Evolutionary conservation across 2,113 vertebrate genomes (phyloP).

Genomic region (Casuarius casuarius): DNA sequence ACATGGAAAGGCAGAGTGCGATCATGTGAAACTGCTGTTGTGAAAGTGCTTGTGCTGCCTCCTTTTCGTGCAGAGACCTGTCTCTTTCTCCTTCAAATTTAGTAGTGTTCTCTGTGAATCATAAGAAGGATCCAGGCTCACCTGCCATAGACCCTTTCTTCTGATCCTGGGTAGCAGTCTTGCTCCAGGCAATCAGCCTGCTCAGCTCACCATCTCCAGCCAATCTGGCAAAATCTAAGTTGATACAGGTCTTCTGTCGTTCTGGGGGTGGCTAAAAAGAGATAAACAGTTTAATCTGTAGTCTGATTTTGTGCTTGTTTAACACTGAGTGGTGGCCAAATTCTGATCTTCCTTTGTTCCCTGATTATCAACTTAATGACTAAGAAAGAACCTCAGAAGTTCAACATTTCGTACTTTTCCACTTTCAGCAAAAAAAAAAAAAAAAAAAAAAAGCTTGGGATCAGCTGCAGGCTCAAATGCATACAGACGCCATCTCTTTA

Average conservation of each 20-base stretch:
- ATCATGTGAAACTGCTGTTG: neutral
- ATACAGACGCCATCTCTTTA: fast-evolving
- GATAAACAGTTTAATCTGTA: neutral
- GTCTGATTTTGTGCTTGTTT: neutral
- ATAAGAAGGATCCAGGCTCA: neutral
- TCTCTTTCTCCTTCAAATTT: neutral
- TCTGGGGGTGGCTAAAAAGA: neutral
- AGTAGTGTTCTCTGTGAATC: neutral
- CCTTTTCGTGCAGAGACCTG: neutral
- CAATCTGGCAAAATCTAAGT: neutral
- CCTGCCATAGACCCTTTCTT: neutral
- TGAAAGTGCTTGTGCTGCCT: neutral
- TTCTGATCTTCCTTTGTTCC: neutral
- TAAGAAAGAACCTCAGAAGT: neutral
- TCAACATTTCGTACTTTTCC: neutral
- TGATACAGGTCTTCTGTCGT: neutral
- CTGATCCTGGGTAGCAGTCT: neutral
- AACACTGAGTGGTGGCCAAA: neutral
- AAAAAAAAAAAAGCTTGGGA: neutral
- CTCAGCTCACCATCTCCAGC: neutral
- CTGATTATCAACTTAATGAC: neutral
- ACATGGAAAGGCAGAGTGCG: neutral
- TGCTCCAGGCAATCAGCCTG: neutral
- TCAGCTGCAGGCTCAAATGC: neutral
- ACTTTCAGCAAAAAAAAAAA: neutral